Evolutionary conservation across 53 echinoderm and acorn worm species (phyloP).

Genomic region (Paracentrotus lividus): DNA sequence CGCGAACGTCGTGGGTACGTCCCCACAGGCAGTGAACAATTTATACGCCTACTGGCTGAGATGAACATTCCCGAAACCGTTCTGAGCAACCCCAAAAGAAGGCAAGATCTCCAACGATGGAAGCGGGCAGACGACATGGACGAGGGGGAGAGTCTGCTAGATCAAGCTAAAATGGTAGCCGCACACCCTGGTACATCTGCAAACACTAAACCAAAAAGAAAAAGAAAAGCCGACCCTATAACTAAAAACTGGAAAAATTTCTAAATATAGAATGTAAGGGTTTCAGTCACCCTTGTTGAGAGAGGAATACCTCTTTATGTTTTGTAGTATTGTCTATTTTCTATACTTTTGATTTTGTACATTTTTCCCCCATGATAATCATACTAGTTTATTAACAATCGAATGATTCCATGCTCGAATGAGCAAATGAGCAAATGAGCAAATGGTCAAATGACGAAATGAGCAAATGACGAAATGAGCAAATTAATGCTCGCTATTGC

Average conservation of each 20-base stretch:
- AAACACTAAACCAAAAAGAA: neutral
- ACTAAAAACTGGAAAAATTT: conserved; percentile 8
- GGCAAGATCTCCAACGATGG: conserved; percentile 53
- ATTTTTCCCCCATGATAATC: too few relatives aligned
- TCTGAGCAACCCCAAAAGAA: conserved; percentile 42
- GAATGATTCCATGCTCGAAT: conserved; percentile 54
- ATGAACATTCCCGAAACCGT: conserved; percentile 64
- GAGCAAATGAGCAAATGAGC: conserved; percentile 50
- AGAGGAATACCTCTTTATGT: too few relatives aligned
- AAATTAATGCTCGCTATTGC: too few relatives aligned
- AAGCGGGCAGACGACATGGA: neutral
- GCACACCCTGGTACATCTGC: too few relatives aligned
- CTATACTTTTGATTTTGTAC: too few relatives aligned
- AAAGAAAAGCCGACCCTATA: neutral
- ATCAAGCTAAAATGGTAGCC: neutral
- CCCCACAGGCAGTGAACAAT: conserved; percentile 46
- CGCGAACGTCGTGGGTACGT: conserved; percentile 52
- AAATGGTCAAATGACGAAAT: conserved; percentile 14
- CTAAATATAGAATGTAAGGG: neutral
- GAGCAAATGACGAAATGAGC: neutral
- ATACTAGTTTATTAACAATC: too few relatives aligned
- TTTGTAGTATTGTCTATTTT: too few relatives aligned
- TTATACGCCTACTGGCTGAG: conserved; percentile 16
- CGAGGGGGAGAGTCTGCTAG: neutral
- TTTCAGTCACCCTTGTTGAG: conserved; percentile 34